Conservation (phyloP, 2,113 vertebrate species). For the Rhizomys pruinosus region DNA sequence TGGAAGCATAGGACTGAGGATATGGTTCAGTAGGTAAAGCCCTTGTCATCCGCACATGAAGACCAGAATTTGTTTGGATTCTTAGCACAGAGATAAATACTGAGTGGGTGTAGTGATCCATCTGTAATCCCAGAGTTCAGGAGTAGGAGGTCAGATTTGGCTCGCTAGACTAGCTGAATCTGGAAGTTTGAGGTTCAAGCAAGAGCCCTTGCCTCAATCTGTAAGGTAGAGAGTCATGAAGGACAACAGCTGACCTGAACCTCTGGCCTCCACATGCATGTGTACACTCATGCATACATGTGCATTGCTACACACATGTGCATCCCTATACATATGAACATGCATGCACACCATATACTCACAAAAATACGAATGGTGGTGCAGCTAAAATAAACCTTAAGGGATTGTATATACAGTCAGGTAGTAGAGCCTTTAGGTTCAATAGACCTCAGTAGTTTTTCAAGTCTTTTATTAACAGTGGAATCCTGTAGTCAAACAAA, state of each 20-base stretch:
- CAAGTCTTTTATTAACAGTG: not conserved
- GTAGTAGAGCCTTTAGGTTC: not conserved
- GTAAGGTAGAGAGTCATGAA: too few species aligned
- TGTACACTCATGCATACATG: too few species aligned
- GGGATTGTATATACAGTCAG: not conserved
- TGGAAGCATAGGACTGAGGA: not conserved
- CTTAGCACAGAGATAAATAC: not conserved
- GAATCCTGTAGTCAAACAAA: conserved; percentile 34
- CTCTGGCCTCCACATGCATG: too few species aligned
- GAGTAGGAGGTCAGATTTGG: too few species aligned
- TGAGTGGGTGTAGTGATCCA: not conserved
- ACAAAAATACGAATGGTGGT: not conserved
- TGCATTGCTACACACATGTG: too few species aligned
- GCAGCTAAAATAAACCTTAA: not conserved
- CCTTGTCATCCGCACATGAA: not conserved
- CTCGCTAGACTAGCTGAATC: too few species aligned
- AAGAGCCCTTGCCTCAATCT: too few species aligned
- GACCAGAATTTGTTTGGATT: not conserved
- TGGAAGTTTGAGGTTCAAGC: too few species aligned
- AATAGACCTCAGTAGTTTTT: not conserved
- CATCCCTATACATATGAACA: too few species aligned
- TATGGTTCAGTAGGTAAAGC: not conserved
- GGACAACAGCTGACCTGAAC: too few species aligned
- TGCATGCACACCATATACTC: not conserved
- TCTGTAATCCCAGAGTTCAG: not conserved